Evolutionary conservation across 1,140 invertebrate genomes (phyloP), one percentile per base, ranked within the genome.

Genomic region (Drosophila obscura): DNA sequence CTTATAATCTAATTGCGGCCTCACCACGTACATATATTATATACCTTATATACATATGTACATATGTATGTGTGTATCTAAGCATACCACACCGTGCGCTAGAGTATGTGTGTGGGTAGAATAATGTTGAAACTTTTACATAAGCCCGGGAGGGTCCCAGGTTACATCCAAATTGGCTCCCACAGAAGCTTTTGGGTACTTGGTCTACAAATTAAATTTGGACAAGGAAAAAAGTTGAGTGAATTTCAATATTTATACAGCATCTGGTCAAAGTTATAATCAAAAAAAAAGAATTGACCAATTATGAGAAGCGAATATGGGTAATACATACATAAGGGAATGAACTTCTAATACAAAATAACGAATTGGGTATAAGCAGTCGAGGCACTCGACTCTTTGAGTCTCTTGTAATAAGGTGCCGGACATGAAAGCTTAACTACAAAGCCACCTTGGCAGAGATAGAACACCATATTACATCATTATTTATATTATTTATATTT

Each of bases 1-100:
- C 78, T 87, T 87, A 87, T 87, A 87, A 87, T 87, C 82, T 87
- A 87, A 87, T 87, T 87, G 82, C 83, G 57, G 69, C 75, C 80
- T 71, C 19, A 19, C 19, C 80, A 77, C 80, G 66, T 84, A 56
- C 65, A 73, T 73, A 68, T 55, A 50, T 60, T 68, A 24, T 68
- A 24, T 22, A 52, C 62, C 51, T 71, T 45, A 44, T 19, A 19
- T n/a, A 16, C 44, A 16, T 19, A 43, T 4, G 51, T 35, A 62
- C 31, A 45, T 60, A 41, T 68, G 35, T 22, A 6, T 53, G 3
- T 59, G 7, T 19, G 8, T 24, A 44, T 39, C 7, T 58, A 39
- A 3, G 26, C 43, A 22, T 19, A 4, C 19, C 22, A 56, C 35
- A 56, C 35, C 43, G 16, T 62, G 51, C 16, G 19, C 22, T 13